A percentile compares a stretch with the other conserved stretches of the same genome.
phyloP scores from a whole-genome alignment of 1,140 invertebrate species.

The Atopsyche davidsoni region DNA sequence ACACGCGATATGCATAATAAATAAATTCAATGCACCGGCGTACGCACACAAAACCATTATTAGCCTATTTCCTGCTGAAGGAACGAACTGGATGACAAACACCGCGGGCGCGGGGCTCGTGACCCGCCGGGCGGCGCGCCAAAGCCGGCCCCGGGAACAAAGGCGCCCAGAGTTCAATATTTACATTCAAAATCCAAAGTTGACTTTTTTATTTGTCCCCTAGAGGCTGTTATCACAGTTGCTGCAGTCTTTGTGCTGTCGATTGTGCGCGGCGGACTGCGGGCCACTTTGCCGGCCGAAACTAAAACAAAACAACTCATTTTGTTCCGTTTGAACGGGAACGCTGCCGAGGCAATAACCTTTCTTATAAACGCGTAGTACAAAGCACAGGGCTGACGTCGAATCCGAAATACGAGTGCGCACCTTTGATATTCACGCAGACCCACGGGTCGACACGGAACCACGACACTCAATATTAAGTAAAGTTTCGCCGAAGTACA shows the following conservation, averaged over 20 bases:
- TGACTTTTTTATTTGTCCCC: constrained; percentile 25
- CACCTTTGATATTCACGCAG: constrained; percentile 7
- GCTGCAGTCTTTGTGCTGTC: constrained; percentile 26
- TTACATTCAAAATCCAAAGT: constrained; percentile 29
- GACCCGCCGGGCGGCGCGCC: constrained; percentile 12
- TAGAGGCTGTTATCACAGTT: constrained; percentile 27
- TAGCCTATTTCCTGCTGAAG: constrained; percentile 17
- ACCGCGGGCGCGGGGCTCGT: neutral
- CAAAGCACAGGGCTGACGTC: neutral
- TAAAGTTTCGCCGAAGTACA: no score
- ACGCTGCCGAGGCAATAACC: no score
- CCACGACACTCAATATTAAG: no score
- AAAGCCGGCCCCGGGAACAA: constrained; percentile 18
- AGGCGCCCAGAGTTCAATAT: constrained; percentile 29
- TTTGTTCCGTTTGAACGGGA: neutral
- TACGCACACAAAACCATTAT: constrained; percentile 12
- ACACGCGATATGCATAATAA: constrained; percentile 22
- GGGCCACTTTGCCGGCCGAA: constrained; percentile 20
- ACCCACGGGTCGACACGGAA: no score
- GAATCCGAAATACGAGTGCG: constrained; percentile 1
- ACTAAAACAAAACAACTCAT: constrained; percentile 9
- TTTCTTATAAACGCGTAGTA: neutral
- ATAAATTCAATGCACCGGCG: constrained; percentile 18
- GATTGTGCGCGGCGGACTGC: constrained; percentile 21
- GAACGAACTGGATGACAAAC: neutral